Evolutionary conservation across 2,888 invertebrate genomes (phyloP), one percentile per base, ranked within the genome.

Genomic region (Rhodophaea formosa): DNA sequence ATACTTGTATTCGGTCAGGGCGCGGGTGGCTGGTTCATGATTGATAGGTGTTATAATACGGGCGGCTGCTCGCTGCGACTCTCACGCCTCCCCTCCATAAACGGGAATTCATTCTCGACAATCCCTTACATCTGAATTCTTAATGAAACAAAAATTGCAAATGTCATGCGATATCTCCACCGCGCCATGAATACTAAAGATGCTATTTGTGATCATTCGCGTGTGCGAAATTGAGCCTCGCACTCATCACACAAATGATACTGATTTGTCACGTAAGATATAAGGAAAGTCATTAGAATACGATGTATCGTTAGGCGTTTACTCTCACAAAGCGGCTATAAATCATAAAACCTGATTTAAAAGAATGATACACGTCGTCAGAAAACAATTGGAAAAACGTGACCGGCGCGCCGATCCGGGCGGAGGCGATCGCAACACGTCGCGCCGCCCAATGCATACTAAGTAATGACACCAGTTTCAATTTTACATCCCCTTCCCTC

Each of bases 111-210:
- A 82, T 83, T 77, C 77, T 69, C 77, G 78, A 81, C 86, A 81
- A 85, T 84, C 84, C 81, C 82, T 84, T 81, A 84, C 81, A 84
- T 82, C 85, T 87, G 85, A 89, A 90, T 87, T 86, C 79, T 80
- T 89, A 88, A 90, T 88, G 87, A 88, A 85, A 88, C 88, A 88
- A 90, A 88, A 88, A 88, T 89, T 88, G 86, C 87, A 86, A 88
- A 89, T 86, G 88, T 86, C 85, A 80, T 77, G 77, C 81, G 75
- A 80, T 83, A 82, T 82, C 81, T 82, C 84, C 80, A 74, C 79
- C 80, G 75, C 77, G 78, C 87, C 83, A 90, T 89, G 90, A 90
- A 90, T 89, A 90, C 88, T 89, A 88, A 89, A 85, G 86, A 86
- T 80, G 86, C 84, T 80, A 86, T 88, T 78, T 86, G 85, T 80